phyloP scores from a whole-genome alignment of 2,797 vertebrate genomes.

The Chelidonichthys spinosus region DNA sequence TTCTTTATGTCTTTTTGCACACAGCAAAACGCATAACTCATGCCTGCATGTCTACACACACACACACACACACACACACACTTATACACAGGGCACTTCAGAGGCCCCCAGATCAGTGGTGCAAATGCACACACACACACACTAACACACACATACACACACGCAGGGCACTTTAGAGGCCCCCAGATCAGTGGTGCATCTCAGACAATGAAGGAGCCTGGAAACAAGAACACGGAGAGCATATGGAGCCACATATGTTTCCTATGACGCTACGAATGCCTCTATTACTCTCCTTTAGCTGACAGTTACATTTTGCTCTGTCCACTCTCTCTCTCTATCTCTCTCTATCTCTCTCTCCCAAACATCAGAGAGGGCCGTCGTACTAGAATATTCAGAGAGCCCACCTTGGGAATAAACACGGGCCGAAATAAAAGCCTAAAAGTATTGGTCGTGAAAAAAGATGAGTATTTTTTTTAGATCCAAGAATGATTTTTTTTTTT shows the following conservation, averaged over 20 bases:
- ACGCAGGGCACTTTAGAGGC: conserved; percentile 74
- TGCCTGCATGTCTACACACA: conserved; percentile 49
- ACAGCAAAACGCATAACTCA: conserved; percentile 63
- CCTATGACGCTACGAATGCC: conserved; percentile 82
- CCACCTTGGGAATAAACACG: conserved; percentile 62
- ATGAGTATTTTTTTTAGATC: conserved; percentile 46
- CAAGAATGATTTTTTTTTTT: conserved; percentile 79
- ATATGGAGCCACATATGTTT: conserved; percentile 87
- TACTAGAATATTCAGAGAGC: conserved; percentile 1
- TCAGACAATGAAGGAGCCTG: conserved; percentile 79
- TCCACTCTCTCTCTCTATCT: conserved; percentile 70
- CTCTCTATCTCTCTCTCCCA: conserved; percentile 41
- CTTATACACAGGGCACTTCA: conserved; percentile 58
- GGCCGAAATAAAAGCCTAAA: conserved; percentile 74
- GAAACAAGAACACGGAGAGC: conserved; percentile 77
- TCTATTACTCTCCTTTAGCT: conserved; percentile 84
- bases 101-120: conserved; percentile 69
- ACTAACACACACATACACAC: conserved; percentile 34
- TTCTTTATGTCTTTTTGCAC: conserved; percentile 31
- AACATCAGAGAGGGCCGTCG: conserved; percentile 69
- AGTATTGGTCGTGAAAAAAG: conserved; percentile 69
- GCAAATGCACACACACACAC: conserved; percentile 49
- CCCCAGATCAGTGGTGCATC: conserved; percentile 80
- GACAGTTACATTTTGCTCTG: conserved; percentile 80
- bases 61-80: conserved; percentile 30